phyloP scores from a whole-genome alignment of 2,797 vertebrate genomes.

The Diplodus puntazzo region DNA sequence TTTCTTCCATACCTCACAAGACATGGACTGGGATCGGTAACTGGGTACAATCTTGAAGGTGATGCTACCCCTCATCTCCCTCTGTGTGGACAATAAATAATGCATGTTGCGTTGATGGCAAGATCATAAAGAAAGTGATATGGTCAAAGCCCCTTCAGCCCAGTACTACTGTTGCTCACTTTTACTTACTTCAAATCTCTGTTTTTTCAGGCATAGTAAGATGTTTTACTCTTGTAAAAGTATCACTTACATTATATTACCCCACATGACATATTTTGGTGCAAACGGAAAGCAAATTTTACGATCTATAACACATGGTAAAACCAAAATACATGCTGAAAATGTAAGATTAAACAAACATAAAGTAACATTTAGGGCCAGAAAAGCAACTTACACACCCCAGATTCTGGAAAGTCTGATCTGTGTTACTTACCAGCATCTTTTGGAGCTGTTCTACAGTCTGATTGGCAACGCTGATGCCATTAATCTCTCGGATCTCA shows the following conservation, averaged over 20 bases:
- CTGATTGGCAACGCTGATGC: constrained; percentile 99
- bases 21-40: constrained; percentile 95
- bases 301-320: not conserved
- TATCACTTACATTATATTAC: not conserved
- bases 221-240: not conserved
- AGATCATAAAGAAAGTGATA: not conserved
- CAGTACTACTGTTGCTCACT: not conserved
- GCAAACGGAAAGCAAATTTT: not conserved
- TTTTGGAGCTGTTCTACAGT: constrained; percentile 98
- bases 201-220: not conserved
- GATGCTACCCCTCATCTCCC: constrained; percentile 98
- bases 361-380: not conserved
- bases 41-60: constrained; percentile 99
- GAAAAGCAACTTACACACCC: not conserved
- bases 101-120: too few species aligned
- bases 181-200: not conserved
- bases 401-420: not conserved
- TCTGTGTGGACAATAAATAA: constrained; percentile 78
- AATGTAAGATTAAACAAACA: not conserved
- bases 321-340: not conserved
- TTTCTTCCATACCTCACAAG: constrained; percentile 91
- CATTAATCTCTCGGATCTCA: constrained; percentile 98
- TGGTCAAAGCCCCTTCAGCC: not conserved
- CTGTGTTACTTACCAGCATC: constrained; percentile 89
- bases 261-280: not conserved